Percentiles rank a stretch among this genome's conserved stretches.
Evolutionary conservation across 1,140 invertebrate genomes (phyloP).

Genomic region (Charaxes varanes): DNA sequence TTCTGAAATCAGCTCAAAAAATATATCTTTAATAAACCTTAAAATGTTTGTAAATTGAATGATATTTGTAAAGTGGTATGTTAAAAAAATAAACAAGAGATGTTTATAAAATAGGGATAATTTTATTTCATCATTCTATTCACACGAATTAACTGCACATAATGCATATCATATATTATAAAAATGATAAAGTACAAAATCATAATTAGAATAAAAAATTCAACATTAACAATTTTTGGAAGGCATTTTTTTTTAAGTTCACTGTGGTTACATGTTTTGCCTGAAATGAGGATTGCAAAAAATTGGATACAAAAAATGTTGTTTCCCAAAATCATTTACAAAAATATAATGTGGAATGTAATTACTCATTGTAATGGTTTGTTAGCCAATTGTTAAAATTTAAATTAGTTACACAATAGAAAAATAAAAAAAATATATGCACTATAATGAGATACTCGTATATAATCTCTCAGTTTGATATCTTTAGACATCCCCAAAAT

Average conservation of each 20-base stretch:
- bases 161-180: constrained; percentile 49
- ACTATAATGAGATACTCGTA: constrained; percentile 1
- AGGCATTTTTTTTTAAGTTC: too few relatives aligned
- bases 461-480: too few relatives aligned
- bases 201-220: constrained; percentile 50
- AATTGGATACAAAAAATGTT: constrained; percentile 16
- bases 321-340: constrained; percentile 32
- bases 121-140: constrained; percentile 63
- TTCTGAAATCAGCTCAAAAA: too few relatives aligned
- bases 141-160: constrained; percentile 51
- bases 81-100: constrained; percentile 24
- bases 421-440: constrained; percentile 8
- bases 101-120: constrained; percentile 56
- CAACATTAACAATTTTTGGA: too few relatives aligned
- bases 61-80: background rate
- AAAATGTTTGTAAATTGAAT: constrained; percentile 3
- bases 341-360: constrained; percentile 62
- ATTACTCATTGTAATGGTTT: constrained; percentile 14
- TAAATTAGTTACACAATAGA: constrained; percentile 9
- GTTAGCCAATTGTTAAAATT: constrained; percentile 19
- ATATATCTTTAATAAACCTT: too few relatives aligned
- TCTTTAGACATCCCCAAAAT: constrained; percentile 1
- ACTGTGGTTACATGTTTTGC: constrained; percentile 9
- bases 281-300: constrained; percentile 20
- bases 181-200: constrained; percentile 51